Evolutionary conservation across 1,140 invertebrate genomes (phyloP), one percentile per base, ranked within the genome.

Genomic region (Caenorhabditis remanei): DNA sequence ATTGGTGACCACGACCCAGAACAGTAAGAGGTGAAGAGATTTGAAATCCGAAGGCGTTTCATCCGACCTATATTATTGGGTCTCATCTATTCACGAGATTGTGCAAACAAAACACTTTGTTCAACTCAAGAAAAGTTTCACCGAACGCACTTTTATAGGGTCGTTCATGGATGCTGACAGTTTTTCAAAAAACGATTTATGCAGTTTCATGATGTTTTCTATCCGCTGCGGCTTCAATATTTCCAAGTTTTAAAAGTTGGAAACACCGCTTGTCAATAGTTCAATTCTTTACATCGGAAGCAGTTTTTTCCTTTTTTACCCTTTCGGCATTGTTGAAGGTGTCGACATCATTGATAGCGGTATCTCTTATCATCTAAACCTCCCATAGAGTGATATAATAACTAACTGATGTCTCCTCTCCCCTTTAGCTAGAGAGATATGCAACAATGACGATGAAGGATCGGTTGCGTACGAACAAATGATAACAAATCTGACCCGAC

Each of bases 21-120:
- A 79, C 71, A 79, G 71, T 79, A 79, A 79, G 46, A 79, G 71
- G 71, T 79, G 71, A 79, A 53, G 71, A 50, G 71, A 79, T 79
- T 79, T 79, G 71, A 79, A 79, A 79, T 79, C 46, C 71, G 21
- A 79, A 79, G 71, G 46, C 46, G 71, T 79, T 79, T 79, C 71
- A 79, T 79, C 71, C 71, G 71, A 79, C 71, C 71, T 79, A 79
- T 79, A 79, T 79, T 79, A 79, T 79, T 50, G 71, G 19, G 46
- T 79, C 21, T 79, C 71, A 79, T 79, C 71, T 50, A 79, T 79
- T 79, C 71, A 79, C 13, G 71, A 5, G 40, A 50, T 19, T 50
- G 46, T 79, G 71, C 71, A 79, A 79, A 79, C 71, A 79, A 53
- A n/a, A 50, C 24, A 79, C 71, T 50, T 79, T 50, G n/a, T 79